A percentile compares a stretch with the other conserved stretches of the same genome.
phyloP scores from a whole-genome alignment of 2,113 vertebrate species.

The Alces alces region DNA sequence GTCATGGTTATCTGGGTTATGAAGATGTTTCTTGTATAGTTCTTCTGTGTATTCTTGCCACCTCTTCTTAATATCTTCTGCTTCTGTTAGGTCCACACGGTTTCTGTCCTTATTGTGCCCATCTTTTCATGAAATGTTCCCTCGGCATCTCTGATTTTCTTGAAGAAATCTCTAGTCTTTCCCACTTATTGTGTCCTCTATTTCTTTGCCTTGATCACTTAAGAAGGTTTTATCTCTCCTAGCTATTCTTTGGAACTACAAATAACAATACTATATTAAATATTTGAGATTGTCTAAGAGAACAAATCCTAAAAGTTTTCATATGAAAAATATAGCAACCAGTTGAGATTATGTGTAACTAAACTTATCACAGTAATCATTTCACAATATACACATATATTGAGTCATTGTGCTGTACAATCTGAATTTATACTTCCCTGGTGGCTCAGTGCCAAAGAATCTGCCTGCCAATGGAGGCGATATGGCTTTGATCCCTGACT shows the following conservation, averaged over 20 bases:
- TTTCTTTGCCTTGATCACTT: not conserved
- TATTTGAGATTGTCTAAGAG: not conserved
- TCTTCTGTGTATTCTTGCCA: not conserved
- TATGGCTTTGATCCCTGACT: not conserved
- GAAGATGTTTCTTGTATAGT: not conserved
- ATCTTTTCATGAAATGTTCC: not conserved
- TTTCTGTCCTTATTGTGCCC: not conserved
- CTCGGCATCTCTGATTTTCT: not conserved
- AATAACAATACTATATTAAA: not conserved
- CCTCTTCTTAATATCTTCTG: not conserved
- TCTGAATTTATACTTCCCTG: not conserved
- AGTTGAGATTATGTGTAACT: not conserved
- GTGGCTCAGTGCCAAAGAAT: not conserved
- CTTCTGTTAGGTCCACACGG: accelerated
- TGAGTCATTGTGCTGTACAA: not conserved
- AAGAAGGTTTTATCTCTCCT: not conserved
- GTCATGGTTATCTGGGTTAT: not conserved
- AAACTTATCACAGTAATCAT: not conserved
- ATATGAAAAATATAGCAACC: not conserved
- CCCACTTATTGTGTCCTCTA: not conserved
- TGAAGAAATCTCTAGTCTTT: not conserved
- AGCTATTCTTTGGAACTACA: not conserved
- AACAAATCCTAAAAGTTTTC: not conserved
- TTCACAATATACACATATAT: not conserved
- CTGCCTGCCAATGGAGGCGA: accelerated